Evolutionary conservation across 2,797 vertebrate species (phyloP).

Genomic region (Mus spretus): DNA sequence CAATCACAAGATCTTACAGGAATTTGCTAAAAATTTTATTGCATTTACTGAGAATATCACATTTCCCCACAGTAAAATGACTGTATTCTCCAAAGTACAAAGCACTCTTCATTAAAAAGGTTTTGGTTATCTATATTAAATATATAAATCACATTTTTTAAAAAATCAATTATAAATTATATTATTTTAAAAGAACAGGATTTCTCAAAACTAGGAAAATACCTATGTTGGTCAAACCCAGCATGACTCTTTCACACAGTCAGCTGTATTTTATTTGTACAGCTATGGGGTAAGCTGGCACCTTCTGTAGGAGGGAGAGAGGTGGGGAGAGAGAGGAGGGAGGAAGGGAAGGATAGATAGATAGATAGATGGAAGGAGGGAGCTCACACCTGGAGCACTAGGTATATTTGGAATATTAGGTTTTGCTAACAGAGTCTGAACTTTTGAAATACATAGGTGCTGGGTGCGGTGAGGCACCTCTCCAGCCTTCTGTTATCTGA

Average conservation of each 20-base stretch:
- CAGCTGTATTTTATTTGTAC: neutral
- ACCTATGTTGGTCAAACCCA: slow-evolving; percentile 55
- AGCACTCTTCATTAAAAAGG: slow-evolving; percentile 68
- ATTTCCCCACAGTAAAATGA: slow-evolving; percentile 66
- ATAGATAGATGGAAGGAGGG: neutral
- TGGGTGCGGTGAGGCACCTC: neutral
- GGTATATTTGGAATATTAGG: neutral
- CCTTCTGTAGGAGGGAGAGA: no score
- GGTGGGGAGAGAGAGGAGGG: neutral
- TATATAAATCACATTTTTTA: slow-evolving; percentile 67
- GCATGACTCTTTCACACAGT: neutral
- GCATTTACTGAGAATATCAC: slow-evolving; percentile 69
- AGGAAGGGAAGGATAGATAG: no score
- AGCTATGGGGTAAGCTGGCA: neutral
- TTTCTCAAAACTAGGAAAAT: slow-evolving; percentile 59
- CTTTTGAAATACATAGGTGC: slow-evolving; percentile 46
- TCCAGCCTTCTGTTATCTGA: neutral
- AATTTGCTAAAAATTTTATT: slow-evolving; percentile 76
- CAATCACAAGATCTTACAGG: slow-evolving; percentile 59
- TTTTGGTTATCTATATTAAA: slow-evolving; percentile 70
- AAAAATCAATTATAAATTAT: slow-evolving; percentile 54
- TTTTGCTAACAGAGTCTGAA: slow-evolving; percentile 46
- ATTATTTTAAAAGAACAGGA: slow-evolving; percentile 38
- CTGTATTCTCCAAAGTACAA: slow-evolving; percentile 73
- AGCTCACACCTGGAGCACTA: neutral